Base-by-base conservation (phyloP, 2,888 invertebrate species). In the Xylophagus ater region DNA sequence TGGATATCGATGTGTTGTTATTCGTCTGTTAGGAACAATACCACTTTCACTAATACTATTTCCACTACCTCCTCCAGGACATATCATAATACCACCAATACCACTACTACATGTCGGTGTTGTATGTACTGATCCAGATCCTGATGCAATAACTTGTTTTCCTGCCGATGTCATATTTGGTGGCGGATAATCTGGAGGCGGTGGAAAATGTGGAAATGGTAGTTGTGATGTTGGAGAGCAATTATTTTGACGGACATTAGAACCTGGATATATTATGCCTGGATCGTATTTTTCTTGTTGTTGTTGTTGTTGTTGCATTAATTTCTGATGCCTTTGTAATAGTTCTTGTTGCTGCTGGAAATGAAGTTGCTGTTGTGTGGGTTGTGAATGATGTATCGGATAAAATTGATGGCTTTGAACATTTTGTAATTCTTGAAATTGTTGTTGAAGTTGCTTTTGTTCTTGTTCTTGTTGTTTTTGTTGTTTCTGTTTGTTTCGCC, bases 161-260 rank as follows among this genome's bases (percentile, higher is more conserved):
- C 5, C 8, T 26, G 26, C 43, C 54, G 57, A 9, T 8, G 26
- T 8, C 29, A 30, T 29, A n/a, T 57, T 60, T 18, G 69, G 68
- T 18, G 78, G 74, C 43, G 75, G 76, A 57, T 76, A 77, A 41
- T 74, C 73, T 48, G 78, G 78, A 50, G 79, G 78, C 44, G 77
- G 80, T 47, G 78, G 74, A 62, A 80, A 79, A 66, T 77, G 75
- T 65, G 81, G 71, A 68, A 59, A 56, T 30, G 40, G 78, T 77
- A 45, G 77, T 79, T 47, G 77, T 74, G 62, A 79, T 78, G 66
- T 76, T 75, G 39, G 42, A 42, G 42, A 48, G 34, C 33, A 30
- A 20, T 33, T 37, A 30, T 37, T 47, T 43, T 38, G 29, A 20
- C 33, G 38, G 12, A 25, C 5, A 18, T 32, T 38, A 10, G 37